These are phyloP conservation scores for Protodeltote pygarga DNA, from an alignment of 2,888 invertebrate genomes.

Conservation along the genomic window DNA sequence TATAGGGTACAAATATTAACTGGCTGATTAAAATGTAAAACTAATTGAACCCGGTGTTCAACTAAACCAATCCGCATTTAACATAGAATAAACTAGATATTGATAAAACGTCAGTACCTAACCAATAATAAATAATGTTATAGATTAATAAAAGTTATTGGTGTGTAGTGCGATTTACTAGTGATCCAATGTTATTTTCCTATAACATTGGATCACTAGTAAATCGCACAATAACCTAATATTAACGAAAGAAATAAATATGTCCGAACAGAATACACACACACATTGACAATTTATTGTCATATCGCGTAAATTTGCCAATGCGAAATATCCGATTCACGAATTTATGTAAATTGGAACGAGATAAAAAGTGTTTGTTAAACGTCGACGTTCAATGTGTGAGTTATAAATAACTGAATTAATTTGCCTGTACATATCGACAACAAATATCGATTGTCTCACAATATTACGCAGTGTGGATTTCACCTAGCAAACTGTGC, in stretches of 20 bases:
- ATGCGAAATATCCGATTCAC: slow-evolving; percentile 69
- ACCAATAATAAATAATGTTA: too few relatives aligned
- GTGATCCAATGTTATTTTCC: too few relatives aligned
- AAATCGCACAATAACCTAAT: background rate
- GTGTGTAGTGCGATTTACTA: too few relatives aligned
- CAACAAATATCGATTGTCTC: slow-evolving; percentile 63
- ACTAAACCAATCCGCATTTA: too few relatives aligned
- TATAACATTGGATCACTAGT: background rate
- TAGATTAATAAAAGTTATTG: too few relatives aligned
- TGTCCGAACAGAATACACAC: slow-evolving; percentile 58
- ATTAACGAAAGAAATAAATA: background rate
- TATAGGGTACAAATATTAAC: too few relatives aligned
- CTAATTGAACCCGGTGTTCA: too few relatives aligned
- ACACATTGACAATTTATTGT: slow-evolving; percentile 53
- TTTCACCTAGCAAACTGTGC: slow-evolving; percentile 64
- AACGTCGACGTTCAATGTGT: slow-evolving; percentile 63
- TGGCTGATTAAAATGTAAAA: too few relatives aligned
- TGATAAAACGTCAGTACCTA: too few relatives aligned
- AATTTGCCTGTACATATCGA: slow-evolving; percentile 57
- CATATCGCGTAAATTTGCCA: slow-evolving; percentile 72
- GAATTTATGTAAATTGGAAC: slow-evolving; percentile 77
- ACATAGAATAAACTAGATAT: too few relatives aligned
- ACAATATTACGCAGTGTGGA: slow-evolving; percentile 66
- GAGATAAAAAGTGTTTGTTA: slow-evolving; percentile 73
- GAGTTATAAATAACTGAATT: slow-evolving; percentile 64